Base-by-base conservation (phyloP, 2,113 vertebrate genomes). In the Callopanchax toddi region DNA sequence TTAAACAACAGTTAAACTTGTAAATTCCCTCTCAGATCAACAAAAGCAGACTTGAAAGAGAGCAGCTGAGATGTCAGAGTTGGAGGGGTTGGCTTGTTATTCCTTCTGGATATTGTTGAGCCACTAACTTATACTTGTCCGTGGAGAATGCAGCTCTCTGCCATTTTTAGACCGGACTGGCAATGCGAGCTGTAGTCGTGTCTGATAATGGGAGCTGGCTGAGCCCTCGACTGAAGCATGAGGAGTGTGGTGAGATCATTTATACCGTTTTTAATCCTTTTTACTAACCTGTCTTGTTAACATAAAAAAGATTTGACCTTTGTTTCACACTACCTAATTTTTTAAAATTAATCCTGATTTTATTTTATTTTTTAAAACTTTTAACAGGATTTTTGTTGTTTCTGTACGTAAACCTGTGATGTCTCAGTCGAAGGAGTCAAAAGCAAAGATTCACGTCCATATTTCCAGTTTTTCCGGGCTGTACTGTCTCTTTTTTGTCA, bases 101-200 rank as follows among this genome's bases (percentile, higher is more conserved):
- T 71, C 70, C 57, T 23, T 3, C 73, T 72, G 69, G 57, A 84
- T 82, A 89, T 84, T 88, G 87, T 86, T 83, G 71, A 86, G 76
- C 74, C 75, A 76, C 81, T 65, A 81, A 79, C 77, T 62, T 77
- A 81, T 69, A 77, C 60, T 78, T 62, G 86, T 81, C 76, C 58
- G 1, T 60, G 56, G 74, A 87, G 86, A 87, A 89, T 85, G 74
- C 74, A 70, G 78, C 83, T 70, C 79, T 74, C 44, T 3, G 83
- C 82, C 84, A 89, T 88, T 87, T 86, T 87, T 87, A 90, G 86
- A 71, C 60, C 1, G 62, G 66, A 73, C 85, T 71, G 76, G 74
- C 79, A 76, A 71, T 22, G 76, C 2, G 74, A 69, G 81, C 71
- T 68, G 79, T 34, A 55, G 74, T 75, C 37, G 4, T 18, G 26